Conservation (phyloP, 37 sponge, comb jelly and placozoan species). For the Hormiphora californensis region DNA sequence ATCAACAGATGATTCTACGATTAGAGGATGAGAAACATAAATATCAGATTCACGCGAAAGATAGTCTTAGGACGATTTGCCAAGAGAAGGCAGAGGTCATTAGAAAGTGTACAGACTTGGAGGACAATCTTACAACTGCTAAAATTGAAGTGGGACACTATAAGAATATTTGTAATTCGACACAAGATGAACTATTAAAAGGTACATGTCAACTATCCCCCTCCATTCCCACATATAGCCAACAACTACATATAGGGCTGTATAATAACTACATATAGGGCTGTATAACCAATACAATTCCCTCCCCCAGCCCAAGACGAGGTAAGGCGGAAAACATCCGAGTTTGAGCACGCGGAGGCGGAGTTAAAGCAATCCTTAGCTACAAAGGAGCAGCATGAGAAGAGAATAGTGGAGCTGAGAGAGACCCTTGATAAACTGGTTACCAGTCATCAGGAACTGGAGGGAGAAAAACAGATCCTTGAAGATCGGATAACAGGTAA, state of each 20-base stretch:
- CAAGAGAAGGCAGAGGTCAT: conserved; percentile 19
- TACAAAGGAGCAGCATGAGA: neutral
- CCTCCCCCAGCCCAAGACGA: conserved; percentile 15
- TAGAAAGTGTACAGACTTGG: conserved; percentile 18
- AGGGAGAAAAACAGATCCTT: too few relatives aligned
- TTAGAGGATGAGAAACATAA: conserved; percentile 39
- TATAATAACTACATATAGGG: too few relatives aligned
- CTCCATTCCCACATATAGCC: too few relatives aligned
- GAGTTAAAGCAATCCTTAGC: neutral
- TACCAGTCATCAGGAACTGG: neutral
- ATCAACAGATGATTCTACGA: conserved; percentile 4
- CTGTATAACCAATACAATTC: too few relatives aligned
- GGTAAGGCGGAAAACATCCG: neutral
- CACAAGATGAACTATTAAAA: conserved; percentile 25
- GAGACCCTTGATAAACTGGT: neutral
- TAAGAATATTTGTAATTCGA: conserved; percentile 2
- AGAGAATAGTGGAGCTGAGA: neutral
- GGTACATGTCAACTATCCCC: too few relatives aligned
- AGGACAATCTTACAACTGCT: conserved; percentile 18
- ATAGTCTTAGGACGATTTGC: conserved; percentile 26
- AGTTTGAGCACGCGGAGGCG: conserved; percentile 10
- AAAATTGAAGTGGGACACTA: conserved; percentile 30
- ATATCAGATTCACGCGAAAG: conserved; percentile 48
- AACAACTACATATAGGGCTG: too few relatives aligned
- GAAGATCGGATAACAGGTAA: too few relatives aligned